A percentile compares a stretch with the other conserved stretches of the same genome.
phyloP scores from a whole-genome alignment of 2,113 vertebrate genomes.

The Gallinago undulata region DNA sequence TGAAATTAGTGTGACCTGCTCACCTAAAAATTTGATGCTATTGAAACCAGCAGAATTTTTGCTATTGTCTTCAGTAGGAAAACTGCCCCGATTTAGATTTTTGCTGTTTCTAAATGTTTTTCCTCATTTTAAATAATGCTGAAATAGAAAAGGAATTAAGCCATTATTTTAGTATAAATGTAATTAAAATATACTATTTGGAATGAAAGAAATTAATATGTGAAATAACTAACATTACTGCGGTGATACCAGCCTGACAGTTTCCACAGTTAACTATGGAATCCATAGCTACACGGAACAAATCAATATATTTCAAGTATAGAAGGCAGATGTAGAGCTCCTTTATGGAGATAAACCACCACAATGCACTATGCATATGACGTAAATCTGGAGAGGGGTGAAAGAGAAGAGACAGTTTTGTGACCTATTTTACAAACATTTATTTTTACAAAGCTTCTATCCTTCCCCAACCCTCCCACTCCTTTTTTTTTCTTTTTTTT shows the following conservation, averaged over 20 bases:
- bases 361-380: background rate
- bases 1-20: background rate
- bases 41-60: background rate
- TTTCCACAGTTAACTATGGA: background rate
- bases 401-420: background rate
- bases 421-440: background rate
- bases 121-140: background rate
- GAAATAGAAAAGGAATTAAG: background rate
- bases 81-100: background rate
- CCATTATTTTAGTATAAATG: background rate
- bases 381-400: background rate
- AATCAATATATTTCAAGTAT: background rate
- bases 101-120: background rate
- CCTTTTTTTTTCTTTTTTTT: background rate
- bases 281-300: background rate
- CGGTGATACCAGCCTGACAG: background rate
- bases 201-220: background rate
- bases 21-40: background rate
- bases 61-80: background rate
- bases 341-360: background rate
- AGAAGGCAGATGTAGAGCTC: background rate
- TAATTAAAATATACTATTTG: background rate
- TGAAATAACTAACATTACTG: background rate
- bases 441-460: background rate
- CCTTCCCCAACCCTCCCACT: no score